Evolutionary conservation across 2,888 invertebrate species (phyloP).

Genomic region (Cataglyphis livida): DNA sequence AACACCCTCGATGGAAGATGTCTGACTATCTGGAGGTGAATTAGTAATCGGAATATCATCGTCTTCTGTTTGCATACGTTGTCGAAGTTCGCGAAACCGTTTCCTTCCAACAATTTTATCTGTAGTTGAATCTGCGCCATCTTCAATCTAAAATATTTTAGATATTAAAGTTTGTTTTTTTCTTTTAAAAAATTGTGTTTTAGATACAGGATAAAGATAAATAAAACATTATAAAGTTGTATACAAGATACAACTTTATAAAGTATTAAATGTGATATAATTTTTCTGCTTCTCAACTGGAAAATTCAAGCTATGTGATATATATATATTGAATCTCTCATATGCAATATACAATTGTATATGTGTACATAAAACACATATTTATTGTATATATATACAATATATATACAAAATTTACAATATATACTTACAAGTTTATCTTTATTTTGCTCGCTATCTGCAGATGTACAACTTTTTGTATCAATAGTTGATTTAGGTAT

Average conservation of each 20-base stretch:
- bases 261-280: background rate
- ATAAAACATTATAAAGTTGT: background rate
- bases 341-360: background rate
- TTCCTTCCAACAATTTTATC: slow-evolving; percentile 88
- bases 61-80: slow-evolving; percentile 95
- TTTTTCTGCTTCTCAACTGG: background rate
- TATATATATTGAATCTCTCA: background rate
- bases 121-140: slow-evolving; percentile 74
- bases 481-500: slow-evolving; percentile 79
- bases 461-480: slow-evolving; percentile 71
- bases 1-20: slow-evolving; percentile 92
- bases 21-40: slow-evolving; percentile 92
- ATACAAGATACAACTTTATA: background rate
- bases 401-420: slow-evolving; percentile 14
- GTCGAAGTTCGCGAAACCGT: slow-evolving; percentile 93
- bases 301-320: background rate
- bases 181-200: background rate
- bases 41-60: slow-evolving; percentile 90
- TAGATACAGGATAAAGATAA: no score
- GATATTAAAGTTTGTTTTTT: slow-evolving; percentile 39
- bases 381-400: background rate
- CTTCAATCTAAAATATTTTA: slow-evolving; percentile 85
- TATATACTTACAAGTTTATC: slow-evolving; percentile 78
- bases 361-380: no score
- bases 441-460: slow-evolving; percentile 72